A percentile compares a stretch with the other conserved stretches of the same genome.
These are phyloP conservation scores for Boloria selene DNA, from an alignment of 2,888 invertebrate genomes.

Conservation along the genomic window DNA sequence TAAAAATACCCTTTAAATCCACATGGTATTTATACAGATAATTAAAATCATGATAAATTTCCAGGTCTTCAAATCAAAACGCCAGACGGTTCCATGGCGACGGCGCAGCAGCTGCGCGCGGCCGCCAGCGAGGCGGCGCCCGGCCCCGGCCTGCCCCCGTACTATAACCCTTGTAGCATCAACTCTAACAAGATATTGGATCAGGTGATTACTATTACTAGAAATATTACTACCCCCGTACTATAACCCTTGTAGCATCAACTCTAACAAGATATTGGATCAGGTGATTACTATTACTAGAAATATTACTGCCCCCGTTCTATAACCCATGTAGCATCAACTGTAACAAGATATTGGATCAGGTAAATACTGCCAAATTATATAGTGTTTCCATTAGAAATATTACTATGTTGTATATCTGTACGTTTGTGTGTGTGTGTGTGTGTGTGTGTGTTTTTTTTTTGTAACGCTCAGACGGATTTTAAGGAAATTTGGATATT, in stretches of 20 bases:
- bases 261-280: slow-evolving; percentile 91
- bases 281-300: too few relatives aligned
- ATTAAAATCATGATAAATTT: not conserved
- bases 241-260: slow-evolving; percentile 89
- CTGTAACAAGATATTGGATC: slow-evolving; percentile 91
- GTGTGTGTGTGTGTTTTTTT: too few relatives aligned
- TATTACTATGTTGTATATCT: too few relatives aligned
- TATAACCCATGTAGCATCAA: slow-evolving; percentile 89
- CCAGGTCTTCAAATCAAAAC: slow-evolving; percentile 79
- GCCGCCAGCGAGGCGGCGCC: slow-evolving; percentile 63
- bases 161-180: slow-evolving; percentile 89
- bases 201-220: too few relatives aligned
- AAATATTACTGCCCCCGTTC: slow-evolving; percentile 87
- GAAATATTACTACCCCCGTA: slow-evolving; percentile 88
- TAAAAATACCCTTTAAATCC: too few relatives aligned
- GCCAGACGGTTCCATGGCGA: slow-evolving; percentile 79
- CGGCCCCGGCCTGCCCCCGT: slow-evolving; percentile 79
- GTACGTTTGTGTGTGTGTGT: too few relatives aligned
- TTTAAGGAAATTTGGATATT: too few relatives aligned
- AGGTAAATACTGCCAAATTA: slow-evolving; percentile 60
- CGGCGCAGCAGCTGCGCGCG: slow-evolving; percentile 80
- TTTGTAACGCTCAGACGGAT: too few relatives aligned
- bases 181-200: slow-evolving; percentile 92
- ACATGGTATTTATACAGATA: too few relatives aligned
- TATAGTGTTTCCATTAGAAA: too few relatives aligned